Evolutionary conservation across 2,797 vertebrate genomes (phyloP), one percentile per base, ranked within the genome.

Genomic region (Phataginus tetradactyla): DNA sequence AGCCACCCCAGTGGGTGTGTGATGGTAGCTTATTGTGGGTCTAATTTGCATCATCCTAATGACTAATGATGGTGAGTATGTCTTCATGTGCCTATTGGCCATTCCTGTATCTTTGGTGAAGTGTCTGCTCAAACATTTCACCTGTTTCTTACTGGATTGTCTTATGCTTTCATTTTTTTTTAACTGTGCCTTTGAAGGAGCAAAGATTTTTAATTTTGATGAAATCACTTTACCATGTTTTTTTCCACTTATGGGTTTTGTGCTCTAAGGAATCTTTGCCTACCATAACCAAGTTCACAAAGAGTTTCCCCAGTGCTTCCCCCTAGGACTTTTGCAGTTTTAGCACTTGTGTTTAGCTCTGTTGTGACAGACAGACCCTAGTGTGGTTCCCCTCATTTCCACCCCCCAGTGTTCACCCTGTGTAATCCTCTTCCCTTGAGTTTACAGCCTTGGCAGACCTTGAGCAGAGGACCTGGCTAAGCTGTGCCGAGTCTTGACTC

Each of bases 401-500:
- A 7, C 1, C 18, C 6, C 11, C 18, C 3, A 4, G 14, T 68
- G 92, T 57, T 49, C 10, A 77, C 34, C 72, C n/a, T 49, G n/a
- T 86, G 51, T 63, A 53, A 64, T 80, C n/a, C 20, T 64, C 51
- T 92, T 72, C 29, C 49, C 55, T 89, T 86, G 92, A 74, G 39
- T 87, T 74, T 81, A n/a, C 34, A 83, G n/a, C 77, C 32, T 95
- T 96, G 75, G 55, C 86, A 89, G 61, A 89, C 29, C 69, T 71
- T 57, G 75, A 92, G 32, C 34, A 72, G 55, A n/a, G 39, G 63
- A 68, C 51, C 85, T 59, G 66, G 51, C 23, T 85, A 55, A 71
- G 17, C 51, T 80, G 5, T 42, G 34, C 61, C 61, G 20, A 53
- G 61, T 87, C 37, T 59, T 84, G 51, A 51, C 53, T 66, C 64